phyloP scores from a whole-genome alignment of 2,113 vertebrate genomes.

The Hydrochoerus hydrochaeris region DNA sequence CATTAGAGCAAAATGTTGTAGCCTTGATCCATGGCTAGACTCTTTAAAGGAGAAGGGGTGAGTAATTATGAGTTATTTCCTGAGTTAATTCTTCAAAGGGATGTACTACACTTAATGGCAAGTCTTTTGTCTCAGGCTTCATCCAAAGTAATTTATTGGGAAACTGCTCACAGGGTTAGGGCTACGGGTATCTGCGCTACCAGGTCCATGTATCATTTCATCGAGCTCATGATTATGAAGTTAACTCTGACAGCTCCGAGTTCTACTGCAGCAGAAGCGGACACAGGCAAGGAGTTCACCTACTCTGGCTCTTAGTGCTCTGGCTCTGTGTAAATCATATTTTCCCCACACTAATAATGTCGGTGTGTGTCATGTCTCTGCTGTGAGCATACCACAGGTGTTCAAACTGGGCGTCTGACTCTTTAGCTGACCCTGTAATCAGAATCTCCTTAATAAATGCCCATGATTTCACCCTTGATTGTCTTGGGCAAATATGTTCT shows the following conservation, averaged over 20 bases:
- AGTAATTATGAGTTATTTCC: constrained; percentile 74
- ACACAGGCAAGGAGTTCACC: background rate
- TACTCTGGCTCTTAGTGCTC: background rate
- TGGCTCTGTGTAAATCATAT: background rate
- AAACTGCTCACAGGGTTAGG: constrained; percentile 11
- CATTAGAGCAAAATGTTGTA: constrained; percentile 40
- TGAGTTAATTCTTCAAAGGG: constrained; percentile 71
- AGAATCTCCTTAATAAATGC: constrained; percentile 11
- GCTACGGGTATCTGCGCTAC: constrained; percentile 49
- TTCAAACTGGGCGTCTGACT: background rate
- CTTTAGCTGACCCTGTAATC: background rate
- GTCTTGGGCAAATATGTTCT: background rate
- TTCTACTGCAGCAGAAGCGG: background rate
- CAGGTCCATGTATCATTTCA: constrained; percentile 15
- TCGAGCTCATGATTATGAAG: constrained; percentile 33
- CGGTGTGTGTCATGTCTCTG: background rate
- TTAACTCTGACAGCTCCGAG: constrained; percentile 6
- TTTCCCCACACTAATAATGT: background rate
- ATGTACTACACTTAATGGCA: constrained; percentile 44
- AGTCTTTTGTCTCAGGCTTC: constrained; percentile 41
- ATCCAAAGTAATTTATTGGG: constrained; percentile 66
- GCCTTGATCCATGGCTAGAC: background rate
- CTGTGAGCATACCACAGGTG: background rate
- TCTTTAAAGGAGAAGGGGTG: constrained; percentile 48
- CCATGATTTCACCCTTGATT: background rate